These are phyloP conservation scores for Acromyrmex echinatior DNA, from an alignment of 1,140 invertebrate species.

Conservation along the genomic window DNA sequence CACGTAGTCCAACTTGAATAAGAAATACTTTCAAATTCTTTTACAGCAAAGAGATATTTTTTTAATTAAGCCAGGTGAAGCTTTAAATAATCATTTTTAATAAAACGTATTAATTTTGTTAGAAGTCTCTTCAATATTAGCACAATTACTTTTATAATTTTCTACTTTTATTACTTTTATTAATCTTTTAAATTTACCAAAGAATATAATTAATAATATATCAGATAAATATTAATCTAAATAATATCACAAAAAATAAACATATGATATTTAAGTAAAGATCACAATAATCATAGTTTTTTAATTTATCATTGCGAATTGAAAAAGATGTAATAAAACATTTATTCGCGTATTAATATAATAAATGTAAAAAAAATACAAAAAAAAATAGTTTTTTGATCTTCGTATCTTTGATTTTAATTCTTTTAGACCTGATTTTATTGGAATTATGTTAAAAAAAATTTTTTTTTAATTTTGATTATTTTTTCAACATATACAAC, in stretches of 20 bases:
- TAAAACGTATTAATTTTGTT: background rate
- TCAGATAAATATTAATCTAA: too few relatives aligned
- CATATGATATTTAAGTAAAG: background rate
- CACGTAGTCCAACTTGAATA: background rate
- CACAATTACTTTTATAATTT: background rate
- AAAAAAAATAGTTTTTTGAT: background rate
- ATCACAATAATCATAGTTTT: background rate
- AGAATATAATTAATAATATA: too few relatives aligned
- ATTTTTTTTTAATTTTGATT: too few relatives aligned
- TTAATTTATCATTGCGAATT: background rate
- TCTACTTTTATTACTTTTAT: too few relatives aligned
- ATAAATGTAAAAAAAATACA: too few relatives aligned
- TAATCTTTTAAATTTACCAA: too few relatives aligned
- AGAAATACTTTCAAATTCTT: background rate
- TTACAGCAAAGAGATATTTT: background rate
- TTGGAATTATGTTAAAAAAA: too few relatives aligned
- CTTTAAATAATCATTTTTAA: slow-evolving; percentile 13
- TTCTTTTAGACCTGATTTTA: too few relatives aligned
- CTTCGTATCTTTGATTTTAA: background rate
- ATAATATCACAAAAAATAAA: background rate
- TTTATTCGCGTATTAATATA: background rate
- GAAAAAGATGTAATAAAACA: background rate
- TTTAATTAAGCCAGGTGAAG: background rate
- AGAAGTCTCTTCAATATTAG: background rate
- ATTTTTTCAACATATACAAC: too few relatives aligned